phyloP scores from a whole-genome alignment of 2,113 vertebrate species.

The Siniperca knerii region DNA sequence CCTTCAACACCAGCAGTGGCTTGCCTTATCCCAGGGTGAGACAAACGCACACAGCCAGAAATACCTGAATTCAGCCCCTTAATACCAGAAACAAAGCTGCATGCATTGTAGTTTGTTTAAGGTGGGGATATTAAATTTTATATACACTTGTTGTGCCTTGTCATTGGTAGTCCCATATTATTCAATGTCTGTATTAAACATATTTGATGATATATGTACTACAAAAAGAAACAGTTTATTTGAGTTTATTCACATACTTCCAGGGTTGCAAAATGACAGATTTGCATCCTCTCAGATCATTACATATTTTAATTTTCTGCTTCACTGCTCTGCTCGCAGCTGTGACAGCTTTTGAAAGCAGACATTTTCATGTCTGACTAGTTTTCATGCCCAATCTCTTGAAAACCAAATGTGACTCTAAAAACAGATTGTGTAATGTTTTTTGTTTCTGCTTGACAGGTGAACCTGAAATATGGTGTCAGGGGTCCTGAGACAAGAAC shows the following conservation, averaged over 20 bases:
- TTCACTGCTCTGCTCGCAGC: slow-evolving; percentile 33
- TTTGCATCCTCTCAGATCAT: slow-evolving; percentile 21
- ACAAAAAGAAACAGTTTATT: background rate
- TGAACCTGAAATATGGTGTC: slow-evolving; percentile 95
- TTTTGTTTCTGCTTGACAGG: slow-evolving; percentile 78
- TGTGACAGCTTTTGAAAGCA: slow-evolving; percentile 28
- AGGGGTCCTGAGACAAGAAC: slow-evolving; percentile 94
- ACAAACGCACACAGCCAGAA: slow-evolving; percentile 22
- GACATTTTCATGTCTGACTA: slow-evolving; percentile 18
- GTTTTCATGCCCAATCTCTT: slow-evolving; percentile 16
- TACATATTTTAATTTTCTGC: slow-evolving; percentile 59
- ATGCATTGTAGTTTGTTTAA: background rate
- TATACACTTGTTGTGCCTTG: too few relatives aligned
- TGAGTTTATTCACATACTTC: background rate
- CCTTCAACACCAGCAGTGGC: slow-evolving; percentile 98
- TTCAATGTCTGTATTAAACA: background rate
- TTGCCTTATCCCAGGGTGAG: slow-evolving; percentile 98
- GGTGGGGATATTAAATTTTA: background rate
- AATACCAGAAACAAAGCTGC: background rate
- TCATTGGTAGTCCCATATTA: background rate
- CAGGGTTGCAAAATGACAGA: background rate
- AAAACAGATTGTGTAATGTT: slow-evolving; percentile 5
- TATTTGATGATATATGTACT: background rate
- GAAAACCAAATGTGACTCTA: slow-evolving; percentile 1
- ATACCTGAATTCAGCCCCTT: too few relatives aligned